Evolutionary conservation across 2,113 vertebrate genomes (phyloP), one percentile per base, ranked within the genome.

Genomic region (Chaetodon auriga): DNA sequence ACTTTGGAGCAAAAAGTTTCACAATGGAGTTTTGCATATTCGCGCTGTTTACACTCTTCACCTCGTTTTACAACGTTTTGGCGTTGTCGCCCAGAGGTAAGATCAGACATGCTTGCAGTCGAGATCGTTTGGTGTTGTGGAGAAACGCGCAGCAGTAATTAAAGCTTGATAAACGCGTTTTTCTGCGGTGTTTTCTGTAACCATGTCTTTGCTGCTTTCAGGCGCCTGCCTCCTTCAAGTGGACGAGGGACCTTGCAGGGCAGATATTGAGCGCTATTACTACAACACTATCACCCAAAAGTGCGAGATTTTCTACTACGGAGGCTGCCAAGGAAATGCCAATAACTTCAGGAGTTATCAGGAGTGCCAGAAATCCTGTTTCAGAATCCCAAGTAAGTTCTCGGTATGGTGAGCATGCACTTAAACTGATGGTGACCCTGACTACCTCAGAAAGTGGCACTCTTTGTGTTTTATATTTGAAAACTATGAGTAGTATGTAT

Each of bases 271-370:
- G 70, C 95, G 96, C 16, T 99, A 94, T 86, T 95, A 95, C 92
- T 99, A 99, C 82, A 95, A 98, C 82, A 95, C 96, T 19, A 68
- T 96, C 79, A 95, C 93, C 0, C 97, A 98, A 87, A 93, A 83
- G 23, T 99, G 98, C 87, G 92, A 94, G 79, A 11, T 69, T 5
- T 98, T 99, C 94, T 68, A 30, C 30, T 99, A 96, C 16, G 97
- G 98, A 1, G 98, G 97, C 46, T 99, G 98, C 90, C 51, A 80
- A 16, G 97, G 97, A 45, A 99, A 98, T 55, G 92, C 82, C 89
- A 99, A 99, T 92, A 98, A 97, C 85, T 99, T 98, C 83, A 82
- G 69, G 21, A 95, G 91, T 6, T 69, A 73, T 43, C 82, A 92
- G 16, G 95, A 95, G 74, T 99, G 98, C 64, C 91, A 95, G 10